Conservation (phyloP, 2,888 invertebrate genomes). For the Synanthedon tipuliformis region DNA sequence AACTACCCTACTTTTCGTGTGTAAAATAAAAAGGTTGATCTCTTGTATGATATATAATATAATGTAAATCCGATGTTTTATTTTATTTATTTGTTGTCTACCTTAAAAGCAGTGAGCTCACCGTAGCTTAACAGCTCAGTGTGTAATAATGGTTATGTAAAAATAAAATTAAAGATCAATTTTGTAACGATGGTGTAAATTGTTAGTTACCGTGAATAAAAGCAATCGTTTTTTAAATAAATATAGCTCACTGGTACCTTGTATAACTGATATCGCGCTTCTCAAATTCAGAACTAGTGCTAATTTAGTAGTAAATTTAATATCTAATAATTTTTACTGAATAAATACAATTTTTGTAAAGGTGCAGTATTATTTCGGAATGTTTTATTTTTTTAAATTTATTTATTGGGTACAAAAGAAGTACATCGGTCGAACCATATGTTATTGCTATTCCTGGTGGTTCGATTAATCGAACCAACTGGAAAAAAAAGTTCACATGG, state of each 20-base stretch:
- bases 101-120: not conserved
- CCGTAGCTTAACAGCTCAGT: too few relatives aligned
- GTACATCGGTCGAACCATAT: too few relatives aligned
- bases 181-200: conserved; percentile 24
- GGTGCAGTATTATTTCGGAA: conserved; percentile 8
- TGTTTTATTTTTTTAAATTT: too few relatives aligned
- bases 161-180: conserved; percentile 7
- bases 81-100: conserved; percentile 35
- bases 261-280: conserved; percentile 18
- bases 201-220: conserved; percentile 36
- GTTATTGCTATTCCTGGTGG: too few relatives aligned
- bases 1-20: conserved; percentile 3
- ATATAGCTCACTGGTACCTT: conserved; percentile 19
- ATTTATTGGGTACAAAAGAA: too few relatives aligned
- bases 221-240: conserved; percentile 13
- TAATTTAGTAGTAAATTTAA: conserved; percentile 46
- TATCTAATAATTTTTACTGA: conserved; percentile 42
- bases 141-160: not conserved
- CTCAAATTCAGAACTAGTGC: conserved; percentile 28
- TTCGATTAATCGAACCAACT: too few relatives aligned
- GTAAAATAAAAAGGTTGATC: conserved; percentile 39
- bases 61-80: conserved; percentile 46
- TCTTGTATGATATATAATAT: conserved; percentile 54
- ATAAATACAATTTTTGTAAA: conserved; percentile 48
- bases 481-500: too few relatives aligned